Evolutionary conservation across 1,140 invertebrate species (phyloP), one percentile per base, ranked within the genome.

Genomic region (Steinernema khuongi): DNA sequence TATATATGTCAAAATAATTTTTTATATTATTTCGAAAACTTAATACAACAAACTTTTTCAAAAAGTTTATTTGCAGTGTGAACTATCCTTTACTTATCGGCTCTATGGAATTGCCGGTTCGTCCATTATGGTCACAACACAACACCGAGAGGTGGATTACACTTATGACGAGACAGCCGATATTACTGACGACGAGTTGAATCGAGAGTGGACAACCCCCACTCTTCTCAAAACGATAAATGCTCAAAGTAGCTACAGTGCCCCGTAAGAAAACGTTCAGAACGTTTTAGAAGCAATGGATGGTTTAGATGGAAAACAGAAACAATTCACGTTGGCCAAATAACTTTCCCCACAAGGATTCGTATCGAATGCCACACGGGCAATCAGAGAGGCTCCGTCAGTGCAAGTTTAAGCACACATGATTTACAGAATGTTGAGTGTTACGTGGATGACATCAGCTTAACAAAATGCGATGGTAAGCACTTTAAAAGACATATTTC

Each of bases 401-500:
- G 14, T 60, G 11, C 4, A 22, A 22, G 7, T 60, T 14, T 14
- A 4, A 22, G 22, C 7, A 60, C n/a, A n/a, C n/a, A 60, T 14
- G 50, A 60, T 22, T 22, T 60, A 14, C 50, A 60, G 50, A 60
- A 26, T 22, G 50, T 60, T 22, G 50, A 60, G 22, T 60, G 50
- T 22, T 60, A 60, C 50, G 26, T 60, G 4, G 50, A 60, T 22
- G 50, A 60, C 26, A 60, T 60, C 19, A 60, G 14, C 4, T n/a
- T 60, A 22, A 22, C 11, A 60, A 60, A 60, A 60, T 60, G 50
- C 19, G 50, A 60, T 60, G 50, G 50, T 60, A 60, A 60, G 50
- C 19, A n/a, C 36, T 41, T 41, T 41, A 41, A 41, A n/a, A 41
- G 36, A 41, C 36, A n/a, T 7, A n/a, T 7, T 41, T 11, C 36